Evolutionary conservation across 2,797 vertebrate genomes (phyloP).

Genomic region (Cryptoprocta ferox): DNA sequence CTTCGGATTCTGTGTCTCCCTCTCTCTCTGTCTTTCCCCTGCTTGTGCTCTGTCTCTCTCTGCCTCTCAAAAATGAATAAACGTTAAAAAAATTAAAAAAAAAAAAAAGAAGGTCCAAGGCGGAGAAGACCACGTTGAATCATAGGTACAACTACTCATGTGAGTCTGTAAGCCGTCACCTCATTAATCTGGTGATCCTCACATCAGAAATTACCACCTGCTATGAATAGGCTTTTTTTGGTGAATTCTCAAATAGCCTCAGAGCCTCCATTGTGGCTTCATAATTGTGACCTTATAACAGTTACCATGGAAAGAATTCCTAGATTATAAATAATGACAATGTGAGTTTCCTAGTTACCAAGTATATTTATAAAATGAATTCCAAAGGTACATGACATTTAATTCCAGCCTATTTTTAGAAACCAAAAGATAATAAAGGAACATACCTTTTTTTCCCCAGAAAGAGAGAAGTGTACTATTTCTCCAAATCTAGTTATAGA

Average conservation of each 20-base stretch:
- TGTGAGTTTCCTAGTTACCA: slow-evolving; percentile 87
- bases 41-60: too few relatives aligned
- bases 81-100: too few relatives aligned
- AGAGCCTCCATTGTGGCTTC: slow-evolving; percentile 76
- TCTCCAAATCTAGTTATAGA: slow-evolving; percentile 79
- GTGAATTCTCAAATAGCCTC: slow-evolving; percentile 79
- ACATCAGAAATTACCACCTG: neutral
- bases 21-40: too few relatives aligned
- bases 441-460: slow-evolving; percentile 81
- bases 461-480: slow-evolving; percentile 63
- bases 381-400: slow-evolving; percentile 89
- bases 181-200: neutral
- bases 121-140: neutral
- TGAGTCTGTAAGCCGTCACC: neutral
- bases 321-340: slow-evolving; percentile 88
- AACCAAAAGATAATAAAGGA: slow-evolving; percentile 82
- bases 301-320: slow-evolving; percentile 88
- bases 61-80: too few relatives aligned
- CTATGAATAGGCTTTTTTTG: neutral
- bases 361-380: slow-evolving; percentile 84
- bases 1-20: too few relatives aligned
- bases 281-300: slow-evolving; percentile 84
- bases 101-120: neutral
- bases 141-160: neutral
- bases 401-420: slow-evolving; percentile 86